Base-by-base conservation (phyloP, 2,113 vertebrate genomes). In the Stigmatopora nigra region DNA sequence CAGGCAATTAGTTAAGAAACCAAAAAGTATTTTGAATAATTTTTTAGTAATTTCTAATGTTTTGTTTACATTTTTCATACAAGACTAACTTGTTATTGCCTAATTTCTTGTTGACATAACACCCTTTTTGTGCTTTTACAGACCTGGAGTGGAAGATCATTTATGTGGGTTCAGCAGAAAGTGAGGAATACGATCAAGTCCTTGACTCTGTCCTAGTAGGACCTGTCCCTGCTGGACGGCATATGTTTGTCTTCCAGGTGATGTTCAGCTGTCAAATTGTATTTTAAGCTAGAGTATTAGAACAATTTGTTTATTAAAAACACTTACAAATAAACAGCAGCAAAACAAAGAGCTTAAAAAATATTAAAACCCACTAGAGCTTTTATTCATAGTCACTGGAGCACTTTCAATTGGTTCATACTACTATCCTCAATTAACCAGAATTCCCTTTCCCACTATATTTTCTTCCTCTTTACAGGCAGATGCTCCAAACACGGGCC, bases 61-160 rank as follows among this genome's bases (percentile, higher is more conserved):
- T 41, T 41, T 41, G 7, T 41, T 41, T 7, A 41, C 1, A 41
- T 7, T 41, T 2, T 41, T 41, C 38, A 41, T 53, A 11, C 10
- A 53, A 22, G n/a, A 22, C 51, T n/a, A n/a, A 22, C 5, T 53
- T 22, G 51, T 1, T 53, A 8, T 20, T 3, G 10, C 0, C 51
- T 53, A 0, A 2, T 59, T 59, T 53, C 4, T 16, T 41, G 3
- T 35, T 59, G 64, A 14, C 0, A 41, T 56, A 9, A 52, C 38
- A 12, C 19, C 0, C 1, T 25, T 56, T 31, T 64, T 48, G 7
- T 48, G 60, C 49, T 70, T 73, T 78, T 73, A 51, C 81, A 96
- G 94, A 96, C 69, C 82, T 96, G 7, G 94, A 96, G 64, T 96
- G 94, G 94, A 96, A 95, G 78, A 94, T 96, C 73, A 95, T 96